Percentiles rank a stretch among this genome's conserved stretches.
Conservation (phyloP, 1,140 invertebrate genomes). For the Conopomorpha cramerella region DNA sequence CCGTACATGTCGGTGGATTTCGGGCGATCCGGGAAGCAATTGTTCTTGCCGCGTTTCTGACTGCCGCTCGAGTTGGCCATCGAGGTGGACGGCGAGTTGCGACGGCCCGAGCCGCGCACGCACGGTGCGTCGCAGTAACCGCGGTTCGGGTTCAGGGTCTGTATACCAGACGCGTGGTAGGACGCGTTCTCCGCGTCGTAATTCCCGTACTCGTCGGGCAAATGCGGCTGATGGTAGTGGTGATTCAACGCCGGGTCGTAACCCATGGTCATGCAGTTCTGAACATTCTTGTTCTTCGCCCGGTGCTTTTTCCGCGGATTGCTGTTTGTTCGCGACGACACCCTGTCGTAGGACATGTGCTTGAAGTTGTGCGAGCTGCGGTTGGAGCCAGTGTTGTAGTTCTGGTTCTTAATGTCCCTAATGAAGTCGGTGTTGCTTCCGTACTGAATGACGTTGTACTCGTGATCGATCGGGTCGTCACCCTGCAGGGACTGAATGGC, state of each 20-base stretch:
- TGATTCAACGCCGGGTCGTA: constrained; percentile 47
- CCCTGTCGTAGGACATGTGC: constrained; percentile 55
- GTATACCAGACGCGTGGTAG: constrained; percentile 54
- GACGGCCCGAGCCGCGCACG: constrained; percentile 38
- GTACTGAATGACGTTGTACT: constrained; percentile 59
- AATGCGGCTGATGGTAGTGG: constrained; percentile 54
- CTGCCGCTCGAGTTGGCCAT: constrained; percentile 50
- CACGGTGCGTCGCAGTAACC: constrained; percentile 36
- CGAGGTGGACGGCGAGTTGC: constrained; percentile 48
- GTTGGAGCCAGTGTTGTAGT: constrained; percentile 48
- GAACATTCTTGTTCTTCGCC: constrained; percentile 50
- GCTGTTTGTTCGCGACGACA: constrained; percentile 53
- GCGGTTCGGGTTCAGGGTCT: constrained; percentile 52
- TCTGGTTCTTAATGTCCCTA: constrained; percentile 53
- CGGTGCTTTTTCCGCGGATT: constrained; percentile 55
- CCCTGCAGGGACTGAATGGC: constrained; percentile 54
- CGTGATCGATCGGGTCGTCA: constrained; percentile 52
- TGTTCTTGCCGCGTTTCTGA: constrained; percentile 47
- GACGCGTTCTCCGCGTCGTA: constrained; percentile 53
- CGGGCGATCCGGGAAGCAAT: constrained; percentile 42
- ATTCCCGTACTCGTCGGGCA: constrained; percentile 48
- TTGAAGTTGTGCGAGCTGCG: constrained; percentile 58
- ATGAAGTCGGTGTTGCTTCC: constrained; percentile 54
- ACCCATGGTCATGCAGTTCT: constrained; percentile 56
- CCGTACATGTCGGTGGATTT: constrained; percentile 63